Base-by-base conservation (phyloP, 2,113 vertebrate species). In the Myiozetetes cayanensis region DNA sequence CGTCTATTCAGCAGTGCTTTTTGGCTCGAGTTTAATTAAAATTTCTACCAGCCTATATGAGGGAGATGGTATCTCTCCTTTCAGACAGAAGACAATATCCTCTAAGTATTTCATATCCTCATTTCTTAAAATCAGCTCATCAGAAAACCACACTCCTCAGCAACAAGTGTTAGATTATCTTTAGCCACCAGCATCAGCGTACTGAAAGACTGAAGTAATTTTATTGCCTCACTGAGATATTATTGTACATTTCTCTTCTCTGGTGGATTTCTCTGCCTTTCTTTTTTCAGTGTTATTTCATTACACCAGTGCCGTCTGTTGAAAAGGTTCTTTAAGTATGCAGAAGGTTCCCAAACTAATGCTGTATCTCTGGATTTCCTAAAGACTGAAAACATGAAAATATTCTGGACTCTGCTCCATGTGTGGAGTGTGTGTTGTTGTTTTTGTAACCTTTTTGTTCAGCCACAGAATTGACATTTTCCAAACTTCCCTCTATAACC, bases 151-250 rank as follows among this genome's bases (percentile, higher is more conserved):
- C 88, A 75, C 86, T 96, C 90, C 86, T 90, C 92, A 90, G 92
- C 93, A 96, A 96, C 96, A 97, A 96, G 93, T 97, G 95, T 85
- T 77, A 93, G 90, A 96, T 95, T 97, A 96, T 92, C 93, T 97
- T 75, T 25, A 94, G 88, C 70, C 53, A 96, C 84, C 94, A 95
- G 58, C 66, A 89, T 53, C 52, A 85, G 49, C 0, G 0, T 39
- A 58, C 49, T 49, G 61, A 59, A 92, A 90, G 88, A 75, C 66
- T 84, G 79, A 86, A 95, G 80, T 82, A 1, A 94, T 93, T 92
- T 95, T 88, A 93, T 75, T 74, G 79, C 73, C 39, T 85, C 33
- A 12, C 58, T 61, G 56, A 86, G 79, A 72, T 77, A 75, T 75
- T 84, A 86, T 46, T 92, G 61, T 18, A 75, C 25, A 6, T 39